Conservation (phyloP, 2,797 vertebrate species). For the Ficedula albicollis region DNA sequence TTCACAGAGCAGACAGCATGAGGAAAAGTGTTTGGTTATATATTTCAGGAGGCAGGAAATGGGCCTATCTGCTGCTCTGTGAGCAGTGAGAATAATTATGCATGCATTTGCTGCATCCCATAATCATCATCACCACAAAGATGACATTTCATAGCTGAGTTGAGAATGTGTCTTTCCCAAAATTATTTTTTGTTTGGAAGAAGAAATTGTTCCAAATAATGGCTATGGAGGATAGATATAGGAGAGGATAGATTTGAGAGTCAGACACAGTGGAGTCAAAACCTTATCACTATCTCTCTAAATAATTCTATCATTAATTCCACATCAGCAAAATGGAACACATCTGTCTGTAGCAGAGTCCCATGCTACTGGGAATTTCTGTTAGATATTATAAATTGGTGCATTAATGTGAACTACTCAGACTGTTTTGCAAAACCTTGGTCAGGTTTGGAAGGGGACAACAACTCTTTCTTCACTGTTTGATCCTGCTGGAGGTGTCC, state of each 20-base stretch:
- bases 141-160: slow-evolving; percentile 59
- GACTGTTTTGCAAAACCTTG: not conserved
- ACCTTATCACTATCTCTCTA: not conserved
- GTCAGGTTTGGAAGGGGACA: not conserved
- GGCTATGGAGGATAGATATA: not conserved
- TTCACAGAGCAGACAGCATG: slow-evolving; percentile 60
- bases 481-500: not conserved
- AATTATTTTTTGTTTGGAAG: slow-evolving; percentile 61
- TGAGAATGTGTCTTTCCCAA: slow-evolving; percentile 62
- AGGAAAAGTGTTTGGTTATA: slow-evolving; percentile 56
- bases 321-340: slow-evolving; percentile 7
- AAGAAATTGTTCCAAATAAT: slow-evolving; percentile 40
- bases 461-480: not conserved
- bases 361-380: not conserved
- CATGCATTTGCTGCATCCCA: slow-evolving; percentile 64
- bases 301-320: not conserved
- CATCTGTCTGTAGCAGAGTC: not conserved
- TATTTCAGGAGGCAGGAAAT: slow-evolving; percentile 65
- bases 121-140: slow-evolving; percentile 61
- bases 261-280: not conserved
- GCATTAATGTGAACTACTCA: not conserved
- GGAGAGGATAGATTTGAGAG: not conserved
- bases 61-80: slow-evolving; percentile 58
- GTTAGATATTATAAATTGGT: not conserved
- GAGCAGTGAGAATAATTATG: slow-evolving; percentile 56